A percentile compares a stretch with the other conserved stretches of the same genome.
phyloP scores from a whole-genome alignment of 2,113 vertebrate species.

The Scophthalmus maximus region DNA sequence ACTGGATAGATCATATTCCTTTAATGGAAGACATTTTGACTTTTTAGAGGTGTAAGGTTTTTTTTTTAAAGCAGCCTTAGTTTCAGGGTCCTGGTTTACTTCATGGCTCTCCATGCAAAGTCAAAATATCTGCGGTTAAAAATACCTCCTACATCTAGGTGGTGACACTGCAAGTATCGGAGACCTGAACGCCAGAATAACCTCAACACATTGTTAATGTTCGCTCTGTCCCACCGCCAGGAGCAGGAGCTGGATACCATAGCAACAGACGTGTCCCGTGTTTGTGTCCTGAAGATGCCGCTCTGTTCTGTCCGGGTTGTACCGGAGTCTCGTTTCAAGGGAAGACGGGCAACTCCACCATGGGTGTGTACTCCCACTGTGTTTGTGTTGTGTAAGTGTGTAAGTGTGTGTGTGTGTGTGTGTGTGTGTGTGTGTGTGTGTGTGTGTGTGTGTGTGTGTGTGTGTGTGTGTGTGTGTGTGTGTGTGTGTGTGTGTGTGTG shows the following conservation, averaged over 20 bases:
- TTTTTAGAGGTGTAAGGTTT: too few species aligned
- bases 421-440: constrained; percentile 37
- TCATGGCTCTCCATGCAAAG: not conserved
- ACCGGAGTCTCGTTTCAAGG: constrained; percentile 24
- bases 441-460: constrained; percentile 37
- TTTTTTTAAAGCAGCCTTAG: not conserved
- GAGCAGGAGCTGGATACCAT: constrained; percentile 52
- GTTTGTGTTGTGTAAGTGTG: constrained; percentile 30
- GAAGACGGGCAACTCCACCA: constrained; percentile 17
- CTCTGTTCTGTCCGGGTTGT: constrained; percentile 43
- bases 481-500: constrained; percentile 35
- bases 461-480: constrained; percentile 39
- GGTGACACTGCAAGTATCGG: not conserved
- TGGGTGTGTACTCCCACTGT: constrained; percentile 28
- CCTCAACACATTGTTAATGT: not conserved
- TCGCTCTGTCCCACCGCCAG: constrained; percentile 4
- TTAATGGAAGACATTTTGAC: too few species aligned
- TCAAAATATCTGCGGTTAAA: not conserved
- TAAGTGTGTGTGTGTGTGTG: constrained; percentile 26
- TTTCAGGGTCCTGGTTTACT: not conserved
- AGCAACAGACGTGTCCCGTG: constrained; percentile 59
- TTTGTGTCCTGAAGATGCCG: constrained; percentile 46
- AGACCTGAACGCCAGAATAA: constrained; percentile 6
- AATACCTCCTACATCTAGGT: not conserved
- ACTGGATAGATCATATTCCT: not conserved